Evolutionary conservation across 2,113 vertebrate species (phyloP).

Genomic region (Dunckerocampus dactyliophorus): DNA sequence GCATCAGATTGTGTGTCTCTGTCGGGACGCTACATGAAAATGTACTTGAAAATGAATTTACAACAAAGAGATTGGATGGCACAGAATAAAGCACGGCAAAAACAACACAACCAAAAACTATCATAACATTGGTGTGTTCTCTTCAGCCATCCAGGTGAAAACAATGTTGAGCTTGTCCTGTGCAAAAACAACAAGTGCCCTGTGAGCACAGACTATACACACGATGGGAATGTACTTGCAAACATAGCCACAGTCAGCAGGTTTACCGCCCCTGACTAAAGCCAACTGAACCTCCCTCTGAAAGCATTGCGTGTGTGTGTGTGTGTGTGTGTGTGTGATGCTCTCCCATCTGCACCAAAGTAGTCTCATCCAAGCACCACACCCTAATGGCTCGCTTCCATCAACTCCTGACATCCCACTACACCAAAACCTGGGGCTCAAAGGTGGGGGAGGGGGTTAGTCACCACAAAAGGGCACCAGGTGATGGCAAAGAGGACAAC

Average conservation of each 20-base stretch:
- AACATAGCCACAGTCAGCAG: slow-evolving; percentile 60
- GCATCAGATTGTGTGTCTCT: too few relatives aligned
- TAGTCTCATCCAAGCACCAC: slow-evolving; percentile 31
- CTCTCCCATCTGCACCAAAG: slow-evolving; percentile 36
- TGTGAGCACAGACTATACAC: slow-evolving; percentile 40
- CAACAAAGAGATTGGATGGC: slow-evolving; percentile 38
- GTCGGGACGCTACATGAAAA: too few relatives aligned
- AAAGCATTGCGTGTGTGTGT: slow-evolving; percentile 33
- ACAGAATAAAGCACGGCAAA: slow-evolving; percentile 38
- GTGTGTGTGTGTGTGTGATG: slow-evolving; percentile 17
- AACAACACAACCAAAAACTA: slow-evolving; percentile 49
- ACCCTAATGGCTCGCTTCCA: slow-evolving; percentile 27
- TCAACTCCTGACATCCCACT: background rate
- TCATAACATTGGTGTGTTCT: slow-evolving; percentile 58
- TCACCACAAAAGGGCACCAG: too few relatives aligned
- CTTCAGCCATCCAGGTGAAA: slow-evolving; percentile 65
- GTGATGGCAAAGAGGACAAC: background rate
- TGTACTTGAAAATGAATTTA: slow-evolving; percentile 15
- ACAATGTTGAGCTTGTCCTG: slow-evolving; percentile 43
- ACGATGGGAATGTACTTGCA: slow-evolving; percentile 56
- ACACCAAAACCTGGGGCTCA: slow-evolving; percentile 2
- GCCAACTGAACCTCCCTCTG: slow-evolving; percentile 40
- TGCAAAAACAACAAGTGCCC: slow-evolving; percentile 46
- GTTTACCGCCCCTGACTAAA: slow-evolving; percentile 50
- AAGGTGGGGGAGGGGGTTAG: too few relatives aligned